Base-by-base conservation (phyloP, 2,888 invertebrate genomes). In the Xiphydria camelus region DNA sequence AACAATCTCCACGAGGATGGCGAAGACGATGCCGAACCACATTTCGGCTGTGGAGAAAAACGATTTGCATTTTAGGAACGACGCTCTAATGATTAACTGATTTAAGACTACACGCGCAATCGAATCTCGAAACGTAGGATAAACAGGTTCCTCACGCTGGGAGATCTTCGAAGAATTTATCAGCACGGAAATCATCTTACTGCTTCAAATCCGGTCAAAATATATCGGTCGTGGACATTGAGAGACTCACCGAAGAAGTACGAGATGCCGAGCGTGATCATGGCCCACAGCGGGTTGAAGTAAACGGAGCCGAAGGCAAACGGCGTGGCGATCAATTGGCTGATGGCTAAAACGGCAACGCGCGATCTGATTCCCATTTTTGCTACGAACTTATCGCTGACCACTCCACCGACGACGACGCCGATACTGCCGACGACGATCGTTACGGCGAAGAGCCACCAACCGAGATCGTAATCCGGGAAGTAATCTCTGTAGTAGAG, bases 1-100 rank as follows among this genome's bases (percentile, higher is more conserved):
- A 1, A 93, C 91, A 51, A 93, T 89, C 77, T 93, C 93, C 1
- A 94, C 91, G 2, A 94, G 80, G 66, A 93, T 89, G 2, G 93
- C 92, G 74, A 93, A 93, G 3, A 93, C 86, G 52, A 94, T 92
- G 36, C 93, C 93, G 75, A 93, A 93, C 93, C 93, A 94, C 92
- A 92, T 93, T 78, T 93, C 93, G 62, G 93, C 92, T 89, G 78
- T 6, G 78, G 78, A 43, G 18, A 34, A 33, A 45, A 38, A 17
- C 20, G n/a, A n/a, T n/a, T n/a, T n/a, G n/a, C n/a, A n/a, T n/a
- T n/a, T n/a, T 25, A 47, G n/a, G 10, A 47, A 48, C 25, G 5
- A 14, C 15, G 10, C 7, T 44, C 20, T 5, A 17, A 9, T 4
- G n/a, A 23, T 23, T n/a, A n/a, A n/a, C n/a, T n/a, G n/a, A n/a